phyloP scores from a whole-genome alignment of 2,113 vertebrate genomes.

The Dicrurus megarhynchus region DNA sequence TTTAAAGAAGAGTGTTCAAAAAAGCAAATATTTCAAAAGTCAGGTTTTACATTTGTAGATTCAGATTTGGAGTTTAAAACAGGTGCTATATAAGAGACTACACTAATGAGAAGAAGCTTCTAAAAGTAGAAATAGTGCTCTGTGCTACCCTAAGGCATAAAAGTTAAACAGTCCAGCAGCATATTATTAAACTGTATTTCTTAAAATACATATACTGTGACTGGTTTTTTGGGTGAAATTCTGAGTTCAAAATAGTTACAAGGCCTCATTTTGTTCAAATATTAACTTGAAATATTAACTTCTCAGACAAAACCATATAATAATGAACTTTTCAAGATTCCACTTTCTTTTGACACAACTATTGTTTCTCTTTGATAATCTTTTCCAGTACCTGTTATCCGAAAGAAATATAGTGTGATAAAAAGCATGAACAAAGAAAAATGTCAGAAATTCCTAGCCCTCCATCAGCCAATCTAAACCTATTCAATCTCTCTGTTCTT shows the following conservation, averaged over 20 bases:
- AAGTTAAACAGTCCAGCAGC: conserved; percentile 47
- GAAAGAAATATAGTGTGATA: not conserved
- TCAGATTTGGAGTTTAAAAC: conserved; percentile 59
- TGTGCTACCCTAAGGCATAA: conserved; percentile 7
- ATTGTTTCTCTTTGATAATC: not conserved
- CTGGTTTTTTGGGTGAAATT: not conserved
- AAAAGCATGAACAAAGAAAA: not conserved
- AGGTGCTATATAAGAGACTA: conserved; percentile 41
- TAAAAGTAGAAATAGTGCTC: conserved; percentile 1
- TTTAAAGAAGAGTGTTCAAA: conserved; percentile 71
- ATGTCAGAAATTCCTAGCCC: not conserved
- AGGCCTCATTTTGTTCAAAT: not conserved
- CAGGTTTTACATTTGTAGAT: conserved; percentile 63
- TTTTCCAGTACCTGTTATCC: not conserved
- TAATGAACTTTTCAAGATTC: not conserved
- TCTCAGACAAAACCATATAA: not conserved
- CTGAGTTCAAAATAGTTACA: not conserved
- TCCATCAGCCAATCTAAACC: not conserved
- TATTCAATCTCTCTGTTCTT: not conserved
- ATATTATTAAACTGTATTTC: conserved; percentile 28
- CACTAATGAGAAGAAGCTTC: conserved; percentile 8
- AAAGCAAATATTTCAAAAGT: conserved; percentile 70
- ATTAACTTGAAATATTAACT: not conserved
- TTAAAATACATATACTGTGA: conserved; percentile 52
- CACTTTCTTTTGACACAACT: not conserved